Base-by-base conservation (phyloP, 2,113 vertebrate species). In the Gambusia holbrooki region DNA sequence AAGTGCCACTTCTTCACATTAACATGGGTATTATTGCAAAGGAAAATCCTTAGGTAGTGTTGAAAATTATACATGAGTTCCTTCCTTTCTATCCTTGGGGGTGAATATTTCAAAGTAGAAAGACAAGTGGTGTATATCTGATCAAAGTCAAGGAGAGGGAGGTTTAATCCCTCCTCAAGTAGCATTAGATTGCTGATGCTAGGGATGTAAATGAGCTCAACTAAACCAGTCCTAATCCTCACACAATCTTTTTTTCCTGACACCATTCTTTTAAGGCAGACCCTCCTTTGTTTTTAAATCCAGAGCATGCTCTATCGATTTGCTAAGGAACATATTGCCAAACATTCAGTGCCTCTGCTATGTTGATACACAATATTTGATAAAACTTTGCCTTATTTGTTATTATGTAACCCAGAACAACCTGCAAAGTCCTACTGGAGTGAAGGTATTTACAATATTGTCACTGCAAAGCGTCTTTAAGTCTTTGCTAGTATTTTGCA, bases 81-180 rank as follows among this genome's bases (percentile, higher is more conserved):
- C 75, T 85, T 88, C 84, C 69, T 22, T 62, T 87, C 72, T 74
- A 58, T 88, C 84, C 77, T 72, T 80, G 71, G 60, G 86, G 90
- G 80, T 88, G 88, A 91, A 87, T 91, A 90, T 89, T 89, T 90
- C 77, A 86, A 77, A 88, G 86, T 79, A 83, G 82, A 90, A 88
- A 90, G 89, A 93, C 90, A 92, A 92, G 83, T 89, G 86, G 87
- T 90, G 77, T 91, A 80, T 92, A 90, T 92, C 90, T 91, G 89
- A 93, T 93, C 86, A 92, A 92, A 92, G 90, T 92, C 86, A 89
- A 90, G 81, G 86, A 60, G 71, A 82, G 86, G 87, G 87, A 83
- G 69, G 81, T 74, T 87, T 92, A 93, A 92, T 92, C 91, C 89
- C 77, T 92, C 84, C 88, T 92, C 90, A 84, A 93, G 91, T 90